Evolutionary conservation across 2,797 vertebrate species (phyloP), one percentile per base, ranked within the genome.

Genomic region (Gambusia yucatana): DNA sequence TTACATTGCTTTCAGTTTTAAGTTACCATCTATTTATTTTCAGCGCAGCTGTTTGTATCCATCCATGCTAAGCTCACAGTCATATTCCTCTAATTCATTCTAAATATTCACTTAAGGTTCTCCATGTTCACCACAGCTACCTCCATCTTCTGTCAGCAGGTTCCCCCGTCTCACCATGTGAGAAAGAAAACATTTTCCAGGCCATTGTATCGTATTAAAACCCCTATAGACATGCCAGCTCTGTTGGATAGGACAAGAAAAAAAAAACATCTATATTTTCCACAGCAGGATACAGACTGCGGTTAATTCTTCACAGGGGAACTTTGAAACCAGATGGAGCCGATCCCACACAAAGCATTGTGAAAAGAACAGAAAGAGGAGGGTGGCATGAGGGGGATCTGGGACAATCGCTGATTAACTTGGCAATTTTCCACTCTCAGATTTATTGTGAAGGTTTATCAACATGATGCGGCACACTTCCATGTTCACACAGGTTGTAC

Each of bases 291-390:
- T 72, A 86, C 81, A 84, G 85, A 84, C 89, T 93, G 92, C 6
- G 87, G 92, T 91, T 86, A 80, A 86, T 85, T 85, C 76, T 84
- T 91, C 85, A 79, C 82, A 81, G 87, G 91, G 89, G 91, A 91
- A 91, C 77, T 85, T 82, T 85, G 76, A 87, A 86, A 90, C 88
- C 93, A 94, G 93, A 94, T 92, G 92, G 91, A 93, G 84, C 61
- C 84, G 84, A 77, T 90, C 88, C 90, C 87, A 92, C 85, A 87
- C 87, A 87, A 85, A 86, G 87, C 87, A 84, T 79, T 75, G 78
- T 83, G 82, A 88, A 78, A 85, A 85, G 87, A 88, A 84, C 55
- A 36, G 74, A 52, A 7, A 70, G 77, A 65, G 74, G 65, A 16
- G 77, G 75, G 76, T 75, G 80, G 69, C 74, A 71, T 0, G 3